Evolutionary conservation across 2,888 invertebrate genomes (phyloP), one percentile per base, ranked within the genome.

Genomic region (Erebia aethiops): DNA sequence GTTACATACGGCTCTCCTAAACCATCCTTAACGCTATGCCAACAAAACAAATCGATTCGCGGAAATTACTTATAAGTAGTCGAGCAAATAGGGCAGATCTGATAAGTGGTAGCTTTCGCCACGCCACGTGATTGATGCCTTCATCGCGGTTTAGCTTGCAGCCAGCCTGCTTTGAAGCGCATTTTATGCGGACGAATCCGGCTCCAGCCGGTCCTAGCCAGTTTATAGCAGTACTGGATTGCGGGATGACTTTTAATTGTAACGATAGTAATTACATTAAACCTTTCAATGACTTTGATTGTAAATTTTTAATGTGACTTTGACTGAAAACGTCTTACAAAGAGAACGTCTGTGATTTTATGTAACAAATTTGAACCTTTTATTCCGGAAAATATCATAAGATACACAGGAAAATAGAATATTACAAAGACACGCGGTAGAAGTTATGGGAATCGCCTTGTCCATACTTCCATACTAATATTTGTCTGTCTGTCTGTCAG

Each of bases 41-140:
- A 73, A 78, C 76, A 77, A 82, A 87, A 85, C 81, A 81, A 86
- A 90, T 89, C 87, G 87, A 87, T 85, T 76, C 77, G 78, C 85
- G 92, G 90, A 91, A 91, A 91, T 91, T 87, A 88, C 86, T 86
- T 87, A 86, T 90, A 91, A 91, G 88, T 89, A 88, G 86, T 78
- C 81, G 80, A 85, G 84, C 87, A 89, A 90, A 91, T 87, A 89
- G 88, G 86, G 81, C 84, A 82, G 82, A 90, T 89, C 92, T 85
- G 91, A 91, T 92, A 91, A 87, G 88, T 83, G 85, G 79, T 74
- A 71, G 84, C 89, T 89, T 90, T 90, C 88, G 82, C 84, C 91
- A 91, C 91, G 91, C 91, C 77, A 89, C 81, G 84, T 92, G 92
- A 92, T 91, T 87, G 92, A 92, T 91, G 91, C 86, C 90, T 91